phyloP scores from a whole-genome alignment of 2,113 vertebrate genomes.

The Donacobius atricapilla region DNA sequence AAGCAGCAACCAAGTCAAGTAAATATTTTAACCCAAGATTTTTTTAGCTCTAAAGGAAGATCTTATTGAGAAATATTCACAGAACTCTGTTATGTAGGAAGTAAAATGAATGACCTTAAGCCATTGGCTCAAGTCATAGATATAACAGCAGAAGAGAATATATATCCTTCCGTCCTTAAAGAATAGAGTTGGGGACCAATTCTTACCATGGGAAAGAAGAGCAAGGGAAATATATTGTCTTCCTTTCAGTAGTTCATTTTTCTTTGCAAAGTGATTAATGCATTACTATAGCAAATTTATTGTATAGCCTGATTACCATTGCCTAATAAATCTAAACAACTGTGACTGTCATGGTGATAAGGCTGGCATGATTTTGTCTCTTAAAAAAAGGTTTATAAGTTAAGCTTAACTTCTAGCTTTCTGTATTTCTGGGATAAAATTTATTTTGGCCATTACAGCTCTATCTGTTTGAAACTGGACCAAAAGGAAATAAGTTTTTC shows the following conservation, averaged over 20 bases:
- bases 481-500: slow-evolving; percentile 48
- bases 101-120: slow-evolving; percentile 1
- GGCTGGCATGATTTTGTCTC: slow-evolving; percentile 64
- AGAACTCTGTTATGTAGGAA: neutral
- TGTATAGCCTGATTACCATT: slow-evolving; percentile 77
- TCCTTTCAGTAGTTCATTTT: slow-evolving; percentile 72
- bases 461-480: slow-evolving; percentile 49
- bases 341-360: slow-evolving; percentile 70
- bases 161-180: slow-evolving; percentile 9
- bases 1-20: neutral
- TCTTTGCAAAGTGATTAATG: slow-evolving; percentile 76
- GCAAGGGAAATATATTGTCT: slow-evolving; percentile 68
- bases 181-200: slow-evolving; percentile 28
- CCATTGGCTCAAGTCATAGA: neutral
- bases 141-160: slow-evolving; percentile 16
- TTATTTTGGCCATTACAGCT: slow-evolving; percentile 58
- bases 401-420: slow-evolving; percentile 65
- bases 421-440: slow-evolving; percentile 39
- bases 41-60: neutral
- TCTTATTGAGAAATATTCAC: neutral
- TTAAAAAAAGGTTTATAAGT: slow-evolving; percentile 69
- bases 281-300: slow-evolving; percentile 77
- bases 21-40: neutral
- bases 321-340: slow-evolving; percentile 78
- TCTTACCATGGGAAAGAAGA: slow-evolving; percentile 29